These are phyloP conservation scores for Polymixis lichenea DNA, from an alignment of 2,888 invertebrate genomes.

Conservation along the genomic window DNA sequence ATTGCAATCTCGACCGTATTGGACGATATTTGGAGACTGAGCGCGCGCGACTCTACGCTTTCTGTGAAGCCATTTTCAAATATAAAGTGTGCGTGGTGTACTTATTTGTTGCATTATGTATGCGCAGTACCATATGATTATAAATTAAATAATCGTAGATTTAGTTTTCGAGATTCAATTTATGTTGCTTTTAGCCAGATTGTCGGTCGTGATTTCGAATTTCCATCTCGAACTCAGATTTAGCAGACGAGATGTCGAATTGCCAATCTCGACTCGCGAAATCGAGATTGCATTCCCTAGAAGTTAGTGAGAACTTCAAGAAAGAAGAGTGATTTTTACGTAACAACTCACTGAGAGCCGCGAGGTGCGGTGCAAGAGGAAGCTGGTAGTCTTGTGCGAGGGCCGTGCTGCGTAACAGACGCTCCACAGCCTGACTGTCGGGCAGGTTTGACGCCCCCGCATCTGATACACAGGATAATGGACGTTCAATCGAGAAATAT, in stretches of 20 bases:
- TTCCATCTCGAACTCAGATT: not conserved
- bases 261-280: not conserved
- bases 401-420: slow-evolving; percentile 85
- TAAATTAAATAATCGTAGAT: no score
- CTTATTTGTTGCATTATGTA: no score
- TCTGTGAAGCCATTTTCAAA: not conserved
- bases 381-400: slow-evolving; percentile 88
- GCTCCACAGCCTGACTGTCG: slow-evolving; percentile 88
- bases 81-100: not conserved
- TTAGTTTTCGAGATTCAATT: not conserved
- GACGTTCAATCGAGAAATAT: not conserved
- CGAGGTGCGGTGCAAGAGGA: slow-evolving; percentile 87
- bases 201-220: not conserved
- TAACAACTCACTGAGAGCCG: slow-evolving; percentile 89
- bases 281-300: not conserved
- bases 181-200: not conserved
- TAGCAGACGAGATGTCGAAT: not conserved
- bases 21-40: not conserved
- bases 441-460: slow-evolving; percentile 83
- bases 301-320: slow-evolving; percentile 1
- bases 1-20: not conserved
- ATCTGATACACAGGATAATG: slow-evolving; percentile 71
- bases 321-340: slow-evolving; percentile 75
- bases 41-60: not conserved
- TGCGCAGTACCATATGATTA: no score